These are phyloP conservation scores for Dipodomys merriami DNA, from an alignment of 2,113 vertebrate genomes.

Conservation along the genomic window DNA sequence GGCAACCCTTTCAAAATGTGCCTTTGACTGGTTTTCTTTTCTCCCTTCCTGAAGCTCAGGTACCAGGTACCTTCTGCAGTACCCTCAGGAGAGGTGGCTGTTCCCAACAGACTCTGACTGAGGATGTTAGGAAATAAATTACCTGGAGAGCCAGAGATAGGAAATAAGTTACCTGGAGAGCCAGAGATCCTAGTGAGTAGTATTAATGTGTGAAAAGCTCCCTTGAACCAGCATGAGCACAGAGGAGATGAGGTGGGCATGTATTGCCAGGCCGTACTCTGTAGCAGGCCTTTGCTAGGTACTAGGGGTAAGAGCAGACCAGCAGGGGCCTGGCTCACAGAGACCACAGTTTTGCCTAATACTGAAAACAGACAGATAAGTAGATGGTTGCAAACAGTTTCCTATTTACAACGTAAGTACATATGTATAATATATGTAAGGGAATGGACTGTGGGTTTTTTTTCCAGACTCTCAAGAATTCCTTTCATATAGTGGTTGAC, in stretches of 20 bases:
- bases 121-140: not conserved
- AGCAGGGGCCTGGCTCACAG: not conserved
- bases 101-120: not conserved
- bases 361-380: not conserved
- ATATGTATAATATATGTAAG: rapidly evolving
- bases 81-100: not conserved
- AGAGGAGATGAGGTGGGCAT: rapidly evolving
- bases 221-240: not conserved
- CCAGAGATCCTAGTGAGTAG: not conserved
- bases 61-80: not conserved
- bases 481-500: not conserved
- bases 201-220: not conserved
- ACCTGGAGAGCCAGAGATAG: not conserved
- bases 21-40: not conserved
- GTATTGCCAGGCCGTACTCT: not conserved
- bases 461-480: not conserved
- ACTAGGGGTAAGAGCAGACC: not conserved
- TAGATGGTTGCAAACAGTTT: too few species aligned
- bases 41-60: not conserved
- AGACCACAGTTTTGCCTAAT: not conserved
- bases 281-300: not conserved
- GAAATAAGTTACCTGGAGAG: not conserved
- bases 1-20: not conserved
- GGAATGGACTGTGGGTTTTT: not conserved
- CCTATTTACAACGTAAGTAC: too few species aligned